Base-by-base conservation (phyloP, 2,113 vertebrate species). In the Manacus vitellinus region DNA sequence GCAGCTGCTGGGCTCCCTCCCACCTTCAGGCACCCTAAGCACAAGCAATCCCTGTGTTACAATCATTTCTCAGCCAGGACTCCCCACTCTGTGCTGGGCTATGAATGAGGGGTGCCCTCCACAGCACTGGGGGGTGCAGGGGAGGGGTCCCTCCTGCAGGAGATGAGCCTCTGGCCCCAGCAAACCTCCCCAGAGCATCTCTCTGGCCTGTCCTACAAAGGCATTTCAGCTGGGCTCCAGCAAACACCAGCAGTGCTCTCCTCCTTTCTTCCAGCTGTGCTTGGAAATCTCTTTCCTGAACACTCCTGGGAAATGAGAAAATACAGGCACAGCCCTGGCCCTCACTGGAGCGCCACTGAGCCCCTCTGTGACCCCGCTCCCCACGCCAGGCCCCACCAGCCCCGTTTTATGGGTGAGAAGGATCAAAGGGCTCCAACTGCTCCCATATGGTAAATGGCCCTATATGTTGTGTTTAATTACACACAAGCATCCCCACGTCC, bases 341-440 rank as follows among this genome's bases (percentile, higher is more conserved):
- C 62, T 85, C 3, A 4, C 28, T 35, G 41, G 66, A 85, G 79
- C 14, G n/a, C 46, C 66, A 43, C 28, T 3, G n/a, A 94, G 72
- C 63, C 41, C 62, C 74, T 68, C 37, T 7, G 2, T 4, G 41
- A 90, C 88, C 94, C 70, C 2, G 2, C 35, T 94, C 79, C 86
- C 89, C 86, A 72, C 58, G 0, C 71, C 88, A 92, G 88, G 52
- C 85, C 44, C 54, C 79, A 67, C 18, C 14, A 41, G 85, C 88
- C 76, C n/a, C 5, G 65, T 39, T 87, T 96, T 94, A 93, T 2
- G 83, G 93, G 86, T 25, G 62, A 91, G 92, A 78, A 81, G 86
- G 91, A 96, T 97, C 94, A 93, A 96, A 96, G 92, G 49, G 70
- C 66, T 78, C 79, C 90, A 84, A 76, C 31, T 92, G 88, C 92